Conservation (phyloP, 2,113 vertebrate species). For the Entomyzon cyanotis region DNA sequence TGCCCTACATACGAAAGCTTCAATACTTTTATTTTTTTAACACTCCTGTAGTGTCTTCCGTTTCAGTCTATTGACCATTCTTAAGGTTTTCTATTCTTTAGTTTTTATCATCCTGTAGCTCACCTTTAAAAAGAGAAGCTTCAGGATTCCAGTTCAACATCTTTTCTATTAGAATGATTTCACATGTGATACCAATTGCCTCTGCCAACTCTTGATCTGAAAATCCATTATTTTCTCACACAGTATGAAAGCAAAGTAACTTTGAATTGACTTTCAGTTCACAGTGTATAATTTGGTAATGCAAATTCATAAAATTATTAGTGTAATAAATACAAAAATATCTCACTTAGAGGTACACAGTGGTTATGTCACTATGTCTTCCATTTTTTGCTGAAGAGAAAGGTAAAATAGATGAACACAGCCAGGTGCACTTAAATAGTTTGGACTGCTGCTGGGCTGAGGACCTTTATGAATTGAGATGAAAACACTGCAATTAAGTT, state of each 20-base stretch:
- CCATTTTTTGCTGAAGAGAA: not conserved
- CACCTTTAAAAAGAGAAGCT: not conserved
- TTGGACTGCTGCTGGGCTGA: not conserved
- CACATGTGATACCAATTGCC: fast-evolving
- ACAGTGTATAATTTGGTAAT: not conserved
- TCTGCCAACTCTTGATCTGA: not conserved
- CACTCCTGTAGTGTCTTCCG: not conserved
- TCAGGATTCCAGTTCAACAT: not conserved
- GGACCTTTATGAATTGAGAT: not conserved
- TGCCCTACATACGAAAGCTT: not conserved
- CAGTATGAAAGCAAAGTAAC: not conserved
- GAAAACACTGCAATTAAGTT: not conserved
- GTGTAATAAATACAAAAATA: not conserved
- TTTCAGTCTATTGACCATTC: not conserved
- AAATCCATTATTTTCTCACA: not conserved
- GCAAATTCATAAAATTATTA: not conserved
- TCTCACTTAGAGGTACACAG: not conserved
- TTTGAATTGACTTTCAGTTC: not conserved
- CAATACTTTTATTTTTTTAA: not conserved
- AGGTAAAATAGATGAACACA: not conserved
- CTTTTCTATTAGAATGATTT: not conserved
- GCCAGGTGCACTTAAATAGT: not conserved
- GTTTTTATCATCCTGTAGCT: not conserved
- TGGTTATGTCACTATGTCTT: not conserved
- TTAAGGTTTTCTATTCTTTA: not conserved